Base-by-base conservation (phyloP, 2,888 invertebrate species). In the Ophion ellenae region DNA sequence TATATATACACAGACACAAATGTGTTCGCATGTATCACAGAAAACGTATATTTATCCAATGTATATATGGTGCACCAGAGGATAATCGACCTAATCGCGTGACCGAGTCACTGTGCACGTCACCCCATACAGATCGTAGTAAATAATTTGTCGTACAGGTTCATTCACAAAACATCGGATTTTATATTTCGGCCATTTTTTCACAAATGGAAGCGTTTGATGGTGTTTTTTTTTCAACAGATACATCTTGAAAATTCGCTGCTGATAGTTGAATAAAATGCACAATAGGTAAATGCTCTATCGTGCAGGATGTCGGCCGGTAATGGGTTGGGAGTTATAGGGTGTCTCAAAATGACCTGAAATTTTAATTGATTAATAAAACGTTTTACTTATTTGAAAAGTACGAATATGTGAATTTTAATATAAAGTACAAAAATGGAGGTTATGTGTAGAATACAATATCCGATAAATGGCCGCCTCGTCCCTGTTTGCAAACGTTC, bases 51-150 rank as follows among this genome's bases (percentile, higher is more conserved):
- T 71, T n/a, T 53, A 75, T 80, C 53, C 17, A 17, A 75, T 61
- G n/a, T 57, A 59, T 32, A 64, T 59, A 74, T 28, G 77, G 75
- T 81, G 86, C 81, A 81, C 81, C 78, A 61, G 61, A 78, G 81
- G 81, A 84, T 86, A 84, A 86, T 84, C 86, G 78, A 81, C 61
- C 81, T 85, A 85, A 83, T 88, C 86, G 87, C 88, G 88, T 88
- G 88, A 88, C 88, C 85, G 75, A 85, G 85, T 87, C 81, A 81
- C 87, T 86, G 81, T 78, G 81, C 81, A 84, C 86, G 61, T 53
- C 66, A 73, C 74, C 63, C 74, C 74, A 11, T 71, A 77, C 36
- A 45, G 69, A 77, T 77, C 67, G 66, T 61, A 47, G 75, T 57
- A 70, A 53, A 71, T 66, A 76, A 36, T 53, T 64, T 70, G 45